Evolutionary conservation across 2,113 vertebrate species (phyloP), one percentile per base, ranked within the genome.

Genomic region (Mormyrus iriodes): DNA sequence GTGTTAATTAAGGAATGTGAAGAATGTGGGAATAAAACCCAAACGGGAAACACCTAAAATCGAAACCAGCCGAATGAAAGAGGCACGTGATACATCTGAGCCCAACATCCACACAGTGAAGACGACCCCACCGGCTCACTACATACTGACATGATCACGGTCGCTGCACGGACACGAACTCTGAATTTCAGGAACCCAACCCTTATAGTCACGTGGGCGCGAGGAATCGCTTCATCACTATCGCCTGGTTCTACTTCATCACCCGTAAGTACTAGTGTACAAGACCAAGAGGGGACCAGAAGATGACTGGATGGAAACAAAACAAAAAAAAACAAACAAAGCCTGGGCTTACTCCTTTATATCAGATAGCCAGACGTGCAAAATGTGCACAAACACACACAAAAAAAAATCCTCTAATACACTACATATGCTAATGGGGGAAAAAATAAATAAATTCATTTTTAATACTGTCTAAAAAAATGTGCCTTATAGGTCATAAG

Each of bases 371-470:
- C 61, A 13, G 61, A 69, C n/a, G 61, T 69, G n/a, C 61, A 69
- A 69, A 69, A n/a, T 69, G 61, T 1, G 10, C n/a, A 65, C 61
- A 65, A 65, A 65, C n/a, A 69, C 27, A 65, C 92, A 92, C 90
- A 89, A 87, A 79, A 85, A 89, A 44, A 84, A 31, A 69, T 15
- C 12, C n/a, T 12, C 61, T 65, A 48, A 65, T 12, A 13, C n/a
- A 69, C 61, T 69, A 69, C 61, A 31, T 69, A 84, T 12, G 24
- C 82, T 84, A 84, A 84, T 48, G 42, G 55, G 17, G 4, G 0
- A 44, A 48, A 12, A 84, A 84, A 44, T 24, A 48, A 48, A 84
- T 46, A 84, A 0, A 84, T 13, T 12, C 2, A 46, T 84, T 46
- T 61, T 24, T 31, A 87, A 24, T 42, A 87, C 55, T 65, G 31